Conservation (phyloP, 2,797 vertebrate genomes). For the Thamnophis elegans region DNA sequence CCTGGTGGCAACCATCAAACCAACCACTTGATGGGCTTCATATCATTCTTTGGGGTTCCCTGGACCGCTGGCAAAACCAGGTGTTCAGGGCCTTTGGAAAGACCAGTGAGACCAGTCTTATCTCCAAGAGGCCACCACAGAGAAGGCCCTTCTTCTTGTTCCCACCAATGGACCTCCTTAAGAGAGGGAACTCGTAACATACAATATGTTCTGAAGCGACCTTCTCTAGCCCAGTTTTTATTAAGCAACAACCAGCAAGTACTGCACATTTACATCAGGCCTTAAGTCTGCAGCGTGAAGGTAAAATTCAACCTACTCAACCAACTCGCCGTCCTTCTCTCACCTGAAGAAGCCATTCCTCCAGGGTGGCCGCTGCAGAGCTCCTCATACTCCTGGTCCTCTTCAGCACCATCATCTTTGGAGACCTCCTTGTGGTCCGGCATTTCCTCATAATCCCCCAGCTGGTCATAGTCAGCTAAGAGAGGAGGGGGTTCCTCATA, state of each 20-base stretch:
- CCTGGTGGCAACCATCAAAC: no score
- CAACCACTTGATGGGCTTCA: no score
- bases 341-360: not conserved
- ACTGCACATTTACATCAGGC: not conserved
- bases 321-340: not conserved
- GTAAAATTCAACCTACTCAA: not conserved
- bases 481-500: not conserved
- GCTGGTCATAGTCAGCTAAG: slow-evolving; percentile 29
- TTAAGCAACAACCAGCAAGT: not conserved
- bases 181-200: not conserved
- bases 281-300: not conserved
- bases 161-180: not conserved
- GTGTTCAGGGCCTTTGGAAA: no score
- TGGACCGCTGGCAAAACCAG: no score
- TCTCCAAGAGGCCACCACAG: no score
- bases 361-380: no score
- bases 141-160: not conserved
- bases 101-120: no score
- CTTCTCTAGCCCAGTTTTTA: no score
- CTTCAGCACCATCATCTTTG: not conserved
- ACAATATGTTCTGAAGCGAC: not conserved
- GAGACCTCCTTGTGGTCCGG: not conserved
- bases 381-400: not conserved
- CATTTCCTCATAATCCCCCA: slow-evolving; percentile 31
- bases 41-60: no score